Evolutionary conservation across 2,888 invertebrate species (phyloP).

Genomic region (Cephus pygmeus): DNA sequence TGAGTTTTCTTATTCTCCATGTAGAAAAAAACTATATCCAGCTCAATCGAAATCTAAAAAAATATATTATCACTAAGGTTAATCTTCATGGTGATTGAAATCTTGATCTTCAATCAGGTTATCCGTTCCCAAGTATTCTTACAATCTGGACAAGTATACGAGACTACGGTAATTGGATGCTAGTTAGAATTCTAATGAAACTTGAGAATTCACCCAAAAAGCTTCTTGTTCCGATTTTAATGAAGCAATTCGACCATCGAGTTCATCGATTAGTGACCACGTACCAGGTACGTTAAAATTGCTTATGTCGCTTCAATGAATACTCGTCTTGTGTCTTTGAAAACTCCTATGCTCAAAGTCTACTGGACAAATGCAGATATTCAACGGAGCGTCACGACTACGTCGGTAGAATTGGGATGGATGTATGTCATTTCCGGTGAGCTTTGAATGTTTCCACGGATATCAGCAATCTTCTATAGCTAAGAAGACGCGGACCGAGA

Average conservation of each 20-base stretch:
- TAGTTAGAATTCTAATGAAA: neutral
- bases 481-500: neutral
- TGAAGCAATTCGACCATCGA: no score
- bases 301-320: neutral
- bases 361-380: neutral
- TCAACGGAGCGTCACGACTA: neutral
- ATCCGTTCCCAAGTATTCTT: neutral
- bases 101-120: neutral
- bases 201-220: neutral
- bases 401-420: neutral
- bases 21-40: neutral
- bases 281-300: neutral
- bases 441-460: constrained; percentile 15
- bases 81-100: neutral
- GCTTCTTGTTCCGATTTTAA: no score
- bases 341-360: neutral
- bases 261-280: neutral
- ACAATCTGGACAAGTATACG: neutral
- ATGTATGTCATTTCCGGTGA: constrained; percentile 23
- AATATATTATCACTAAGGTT: neutral
- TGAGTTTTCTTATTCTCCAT: neutral
- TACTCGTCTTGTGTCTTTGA: neutral
- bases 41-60: neutral
- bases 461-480: constrained; percentile 24
- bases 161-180: neutral